Base-by-base conservation (phyloP, 1,140 invertebrate genomes). In the Drosophila novamexicana region DNA sequence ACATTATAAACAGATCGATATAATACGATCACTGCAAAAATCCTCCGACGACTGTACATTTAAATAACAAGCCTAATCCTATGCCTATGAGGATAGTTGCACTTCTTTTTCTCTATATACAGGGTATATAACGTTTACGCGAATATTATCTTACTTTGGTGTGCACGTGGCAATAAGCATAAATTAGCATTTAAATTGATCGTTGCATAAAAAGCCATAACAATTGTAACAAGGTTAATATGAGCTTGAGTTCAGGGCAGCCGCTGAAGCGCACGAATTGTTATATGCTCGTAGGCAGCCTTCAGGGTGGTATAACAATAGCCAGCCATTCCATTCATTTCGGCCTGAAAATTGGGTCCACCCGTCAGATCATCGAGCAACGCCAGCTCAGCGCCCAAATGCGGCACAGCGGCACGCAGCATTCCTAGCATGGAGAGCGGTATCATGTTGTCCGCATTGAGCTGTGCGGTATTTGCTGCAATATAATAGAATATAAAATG, bases 321-420 rank as follows among this genome's bases (percentile, higher is more conserved):
- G n/a, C 91, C 91, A 5, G 90, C 88, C 78, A 92, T 79, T 12
- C 91, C 91, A 50, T 82, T 90, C 91, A 92, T 92, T 67, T 92
- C 90, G 16, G 77, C 80, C 74, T 92, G 86, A 37, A 91, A 92
- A 71, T 91, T 91, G 36, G 80, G 71, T 1, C 86, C 86, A n/a
- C 86, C 90, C 34, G 91, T 92, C 37, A 92, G 70, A 47, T 92
- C 92, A 45, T 92, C 91, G 4, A 92, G 74, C 32, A 92, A 39
- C 34, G 91, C 90, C 53, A 92, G 29, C 68, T 92, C 92, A 0
- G 92, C 91, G 7, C 92, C 92, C 53, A 92, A 68, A 75, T 92
- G 92, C n/a, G 91, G 91, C 40, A 92, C 88, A 10, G 79, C 81
- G 0, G 91, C 91, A 36, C 91, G 90, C 45, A 92, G 57, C 75